Evolutionary conservation across 2,797 vertebrate species (phyloP).

Genomic region (Sandelia bainsii): DNA sequence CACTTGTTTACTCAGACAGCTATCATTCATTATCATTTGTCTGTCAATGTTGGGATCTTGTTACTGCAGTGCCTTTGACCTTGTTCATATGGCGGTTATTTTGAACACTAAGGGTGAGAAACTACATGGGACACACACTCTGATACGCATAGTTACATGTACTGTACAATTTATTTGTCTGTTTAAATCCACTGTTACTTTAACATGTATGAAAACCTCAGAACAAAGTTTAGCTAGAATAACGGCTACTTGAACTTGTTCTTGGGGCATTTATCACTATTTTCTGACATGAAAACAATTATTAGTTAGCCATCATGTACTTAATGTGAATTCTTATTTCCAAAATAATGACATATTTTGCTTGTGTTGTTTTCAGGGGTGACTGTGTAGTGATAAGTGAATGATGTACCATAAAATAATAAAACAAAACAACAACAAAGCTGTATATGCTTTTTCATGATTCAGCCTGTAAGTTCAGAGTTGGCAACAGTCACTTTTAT

Average conservation of each 20-base stretch:
- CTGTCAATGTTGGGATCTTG: conserved; percentile 79
- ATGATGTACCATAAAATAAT: too few relatives aligned
- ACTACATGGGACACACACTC: conserved; percentile 11
- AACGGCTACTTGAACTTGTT: too few relatives aligned
- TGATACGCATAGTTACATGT: neutral
- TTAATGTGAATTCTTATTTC: neutral
- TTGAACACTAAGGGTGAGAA: conserved; percentile 41
- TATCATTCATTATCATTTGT: conserved; percentile 86
- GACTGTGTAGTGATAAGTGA: neutral
- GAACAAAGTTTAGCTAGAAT: neutral
- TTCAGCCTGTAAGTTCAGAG: too few relatives aligned
- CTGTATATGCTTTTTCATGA: too few relatives aligned
- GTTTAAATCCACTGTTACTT: neutral
- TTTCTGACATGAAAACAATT: too few relatives aligned
- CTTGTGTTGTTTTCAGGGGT: neutral
- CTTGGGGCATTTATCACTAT: too few relatives aligned
- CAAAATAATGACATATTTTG: neutral
- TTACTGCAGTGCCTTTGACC: conserved; percentile 76
- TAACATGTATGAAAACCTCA: neutral
- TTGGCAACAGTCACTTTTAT: too few relatives aligned
- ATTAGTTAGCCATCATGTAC: neutral
- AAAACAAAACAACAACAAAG: too few relatives aligned
- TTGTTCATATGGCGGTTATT: conserved; percentile 44
- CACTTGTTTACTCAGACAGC: conserved; percentile 82
- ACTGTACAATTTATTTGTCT: neutral